Evolutionary conservation across 2,888 invertebrate species (phyloP), one percentile per base, ranked within the genome.

Genomic region (Galerucella calmariensis): DNA sequence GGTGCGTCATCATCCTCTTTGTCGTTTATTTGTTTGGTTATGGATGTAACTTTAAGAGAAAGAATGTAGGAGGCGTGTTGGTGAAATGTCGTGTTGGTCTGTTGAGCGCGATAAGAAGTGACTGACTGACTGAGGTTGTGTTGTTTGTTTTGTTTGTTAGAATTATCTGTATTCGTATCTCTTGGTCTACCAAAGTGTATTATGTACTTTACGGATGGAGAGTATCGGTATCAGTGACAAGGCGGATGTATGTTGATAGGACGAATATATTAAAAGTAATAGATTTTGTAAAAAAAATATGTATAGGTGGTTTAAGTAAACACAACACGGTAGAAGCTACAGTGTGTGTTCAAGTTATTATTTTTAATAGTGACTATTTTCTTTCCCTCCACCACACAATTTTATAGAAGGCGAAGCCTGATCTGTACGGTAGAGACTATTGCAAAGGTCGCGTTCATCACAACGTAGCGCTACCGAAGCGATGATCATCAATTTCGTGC

Each of bases 1-100:
- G 72, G 20, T 72, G 58, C 58, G 72, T 72, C 72, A 72, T 58
- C 72, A 72, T 58, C 72, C 53, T 65, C 72, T 59, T 59, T 66
- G 46, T 72, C 46, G 59, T 67, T 59, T 66, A 66, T 72, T 69
- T 67, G 66, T 65, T 63, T 71, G 63, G 11, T 48, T 62, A 63
- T 65, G 65, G 63, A 27, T 56, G 44, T 53, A 44, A 20, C 63
- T 51, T 48, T 16, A 27, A 53, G 62, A 53, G 41, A 9, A 20
- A 20, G 16, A 63, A 48, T 48, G 48, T 44, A 41, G 61, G 62
- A 63, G 67, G 44, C 56, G 56, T 56, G 56, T n/a, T 56, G 16
- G 67, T 67, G 12, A 35, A 41, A 14, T 62, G 61, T 62, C 41
- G 62, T 14, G 62, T 41, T 62, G 62, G 62, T 62, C 35, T 62